Conservation (phyloP, 37 sponge, comb jelly and placozoan genomes). For the Oopsacas minuta region DNA sequence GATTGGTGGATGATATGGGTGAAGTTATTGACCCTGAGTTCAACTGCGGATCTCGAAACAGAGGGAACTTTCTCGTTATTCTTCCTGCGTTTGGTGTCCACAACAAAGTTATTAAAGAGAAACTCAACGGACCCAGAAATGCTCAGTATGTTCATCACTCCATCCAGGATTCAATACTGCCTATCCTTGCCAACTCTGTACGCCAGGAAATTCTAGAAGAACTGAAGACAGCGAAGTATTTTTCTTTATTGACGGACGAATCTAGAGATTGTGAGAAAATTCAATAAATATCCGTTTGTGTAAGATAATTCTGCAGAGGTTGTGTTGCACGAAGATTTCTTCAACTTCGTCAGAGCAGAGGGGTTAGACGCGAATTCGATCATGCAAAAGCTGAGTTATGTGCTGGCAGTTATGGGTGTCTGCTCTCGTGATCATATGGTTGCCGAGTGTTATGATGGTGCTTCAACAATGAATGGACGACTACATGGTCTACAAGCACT, state of each 20-base stretch:
- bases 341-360: not conserved
- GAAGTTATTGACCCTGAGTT: not conserved
- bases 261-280: not conserved
- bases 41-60: constrained; percentile 14
- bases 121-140: not conserved
- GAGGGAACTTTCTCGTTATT: not conserved
- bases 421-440: not conserved
- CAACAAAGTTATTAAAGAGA: not conserved
- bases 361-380: not conserved
- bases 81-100: not conserved
- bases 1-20: not conserved
- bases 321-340: constrained; percentile 10
- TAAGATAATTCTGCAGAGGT: not conserved
- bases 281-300: constrained; percentile 2
- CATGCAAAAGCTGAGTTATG: not conserved
- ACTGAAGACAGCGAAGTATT: not conserved
- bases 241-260: not conserved
- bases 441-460: constrained; percentile 7
- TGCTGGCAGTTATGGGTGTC: not conserved
- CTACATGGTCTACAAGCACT: not conserved
- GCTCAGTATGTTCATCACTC: constrained; percentile 9
- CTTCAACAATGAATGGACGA: not conserved
- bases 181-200: constrained; percentile 2
- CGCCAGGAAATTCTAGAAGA: not conserved
- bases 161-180: not conserved